These are phyloP conservation scores for Drosophila limbata DNA, from an alignment of 2,888 invertebrate species.

Conservation along the genomic window DNA sequence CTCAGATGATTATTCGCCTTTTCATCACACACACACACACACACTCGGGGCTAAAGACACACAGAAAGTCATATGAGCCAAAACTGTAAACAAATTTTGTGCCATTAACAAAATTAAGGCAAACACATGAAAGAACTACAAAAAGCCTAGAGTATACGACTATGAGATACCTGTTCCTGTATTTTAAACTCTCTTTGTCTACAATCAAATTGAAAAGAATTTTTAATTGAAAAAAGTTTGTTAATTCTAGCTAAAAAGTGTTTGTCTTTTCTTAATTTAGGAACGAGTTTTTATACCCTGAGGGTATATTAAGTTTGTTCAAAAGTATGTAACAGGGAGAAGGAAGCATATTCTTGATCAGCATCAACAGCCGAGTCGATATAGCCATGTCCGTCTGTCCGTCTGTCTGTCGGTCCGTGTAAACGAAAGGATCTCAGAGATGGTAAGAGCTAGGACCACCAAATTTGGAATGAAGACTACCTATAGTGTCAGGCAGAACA, in stretches of 20 bases:
- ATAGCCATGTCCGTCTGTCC: too few species aligned
- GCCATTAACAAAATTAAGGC: slow-evolving; percentile 71
- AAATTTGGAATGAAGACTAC: too few species aligned
- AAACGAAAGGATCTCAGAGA: too few species aligned
- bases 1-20: slow-evolving; percentile 31
- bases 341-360: too few species aligned
- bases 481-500: too few species aligned
- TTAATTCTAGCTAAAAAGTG: background rate
- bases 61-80: slow-evolving; percentile 17
- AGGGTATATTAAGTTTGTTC: too few species aligned
- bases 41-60: slow-evolving; percentile 11
- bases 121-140: slow-evolving; percentile 40
- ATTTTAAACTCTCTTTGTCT: background rate
- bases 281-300: too few species aligned
- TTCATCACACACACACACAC: slow-evolving; percentile 22
- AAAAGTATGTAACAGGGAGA: too few species aligned
- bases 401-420: too few species aligned
- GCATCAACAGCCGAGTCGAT: too few species aligned
- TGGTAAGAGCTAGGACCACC: too few species aligned
- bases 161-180: slow-evolving; percentile 18
- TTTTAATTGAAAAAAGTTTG: background rate
- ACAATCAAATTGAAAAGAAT: background rate
- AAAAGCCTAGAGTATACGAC: slow-evolving; percentile 17
- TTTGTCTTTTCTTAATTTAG: background rate
- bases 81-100: slow-evolving; percentile 65